phyloP scores from a whole-genome alignment of 2,797 vertebrate genomes.

The Lophotriccus pileatus region DNA sequence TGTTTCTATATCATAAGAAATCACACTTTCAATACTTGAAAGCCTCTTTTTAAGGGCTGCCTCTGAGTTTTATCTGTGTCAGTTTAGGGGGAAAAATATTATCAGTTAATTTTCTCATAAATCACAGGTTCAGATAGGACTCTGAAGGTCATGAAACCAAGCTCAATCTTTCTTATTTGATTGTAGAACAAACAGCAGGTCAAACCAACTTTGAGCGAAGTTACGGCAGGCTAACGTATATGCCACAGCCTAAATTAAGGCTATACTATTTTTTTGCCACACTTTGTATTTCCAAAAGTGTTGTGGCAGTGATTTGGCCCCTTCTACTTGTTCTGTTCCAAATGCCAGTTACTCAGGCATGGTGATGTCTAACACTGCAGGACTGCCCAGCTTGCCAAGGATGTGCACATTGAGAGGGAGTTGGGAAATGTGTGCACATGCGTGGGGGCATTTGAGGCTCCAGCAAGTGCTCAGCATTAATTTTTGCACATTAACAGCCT shows the following conservation, averaged over 20 bases:
- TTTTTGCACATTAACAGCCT: slow-evolving; percentile 21
- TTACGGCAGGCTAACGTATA: not conserved
- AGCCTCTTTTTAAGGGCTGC: not conserved
- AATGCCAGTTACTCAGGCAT: not conserved
- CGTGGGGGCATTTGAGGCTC: not conserved
- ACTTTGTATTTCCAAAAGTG: not conserved
- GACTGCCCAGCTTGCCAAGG: not conserved
- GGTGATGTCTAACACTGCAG: fast-evolving
- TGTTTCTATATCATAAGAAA: not conserved
- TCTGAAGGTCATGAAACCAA: not conserved
- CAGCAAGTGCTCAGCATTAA: not conserved
- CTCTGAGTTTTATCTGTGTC: not conserved
- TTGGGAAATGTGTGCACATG: not conserved
- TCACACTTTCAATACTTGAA: not conserved
- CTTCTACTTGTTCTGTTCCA: not conserved
- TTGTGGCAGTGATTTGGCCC: not conserved
- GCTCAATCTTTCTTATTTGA: not conserved
- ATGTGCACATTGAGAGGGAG: fast-evolving
- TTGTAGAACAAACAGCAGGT: not conserved
- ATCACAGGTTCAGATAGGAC: not conserved
- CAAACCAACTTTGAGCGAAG: not conserved
- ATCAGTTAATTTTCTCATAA: not conserved
- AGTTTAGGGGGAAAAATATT: not conserved
- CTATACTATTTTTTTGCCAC: not conserved
- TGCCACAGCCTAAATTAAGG: not conserved